Evolutionary conservation across 2,113 vertebrate genomes (phyloP), one percentile per base, ranked within the genome.

Genomic region (Guaruba guarouba): DNA sequence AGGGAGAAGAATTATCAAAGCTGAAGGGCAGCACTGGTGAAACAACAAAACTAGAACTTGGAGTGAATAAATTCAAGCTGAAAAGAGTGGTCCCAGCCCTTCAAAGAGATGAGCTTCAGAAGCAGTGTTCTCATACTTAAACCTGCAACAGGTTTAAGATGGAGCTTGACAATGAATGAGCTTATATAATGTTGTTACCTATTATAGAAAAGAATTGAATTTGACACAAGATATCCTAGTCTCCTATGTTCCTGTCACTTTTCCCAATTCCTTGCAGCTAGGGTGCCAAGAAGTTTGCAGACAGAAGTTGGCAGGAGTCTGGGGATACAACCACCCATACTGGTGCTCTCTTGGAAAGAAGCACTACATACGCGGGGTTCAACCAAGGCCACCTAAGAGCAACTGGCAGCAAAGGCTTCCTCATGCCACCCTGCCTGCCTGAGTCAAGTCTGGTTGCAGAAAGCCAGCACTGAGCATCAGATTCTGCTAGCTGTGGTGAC

Each of bases 301-400:
- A 43, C 70, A 91, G 88, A 82, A 79, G 29, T 4, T 95, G 88
- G 83, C 91, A 97, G 75, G 48, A 92, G 44, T 4, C 80, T 92
- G 66, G 23, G 51, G 33, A 86, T 8, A 52, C 46, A 82, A 52
- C 41, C 3, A 0, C 49, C 44, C 15, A 0, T 41, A 63, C 4
- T 44, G 85, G 64, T 49, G 70, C 62, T 82, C 54, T 63, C 75
- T 80, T 57, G 64, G 43, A 78, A 71, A 82, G 73, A 43, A 28
- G 79, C 28, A 44, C 69, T 5, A 0, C 0, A 1, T 10, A 17
- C 4, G 0, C 3, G 35, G 33, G 48, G 74, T 59, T 73, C 59
- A 71, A 89, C 61, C 74, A 80, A 43, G 44, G 64, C 46, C 51
- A 66, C 37, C 33, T 59, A 71, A 71, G 37, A 71, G 8, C 46